phyloP scores from a whole-genome alignment of 2,888 invertebrate species.

The Vesta saturnalis region DNA sequence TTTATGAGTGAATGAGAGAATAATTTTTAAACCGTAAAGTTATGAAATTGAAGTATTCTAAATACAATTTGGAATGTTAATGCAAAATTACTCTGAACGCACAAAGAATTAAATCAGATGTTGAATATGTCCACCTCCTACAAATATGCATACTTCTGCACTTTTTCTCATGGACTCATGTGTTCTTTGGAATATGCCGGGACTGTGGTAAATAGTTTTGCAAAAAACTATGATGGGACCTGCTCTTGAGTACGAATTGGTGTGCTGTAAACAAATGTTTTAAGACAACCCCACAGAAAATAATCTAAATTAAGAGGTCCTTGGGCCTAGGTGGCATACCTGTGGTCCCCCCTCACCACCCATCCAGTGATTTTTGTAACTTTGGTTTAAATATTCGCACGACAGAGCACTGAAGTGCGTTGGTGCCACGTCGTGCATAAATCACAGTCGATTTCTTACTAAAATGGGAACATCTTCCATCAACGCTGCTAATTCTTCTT shows the following conservation, averaged over 20 bases:
- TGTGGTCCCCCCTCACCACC: background rate
- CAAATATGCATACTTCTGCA: background rate
- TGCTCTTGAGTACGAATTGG: too few relatives aligned
- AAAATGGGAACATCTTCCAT: too few relatives aligned
- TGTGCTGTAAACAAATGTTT: too few relatives aligned
- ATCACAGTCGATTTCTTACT: too few relatives aligned
- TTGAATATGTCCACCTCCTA: too few relatives aligned
- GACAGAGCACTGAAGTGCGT: background rate
- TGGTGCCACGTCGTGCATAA: background rate
- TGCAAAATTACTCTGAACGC: background rate
- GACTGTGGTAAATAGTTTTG: background rate
- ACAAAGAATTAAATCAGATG: background rate
- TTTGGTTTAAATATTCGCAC: background rate
- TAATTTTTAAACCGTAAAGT: background rate
- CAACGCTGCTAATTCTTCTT: too few relatives aligned
- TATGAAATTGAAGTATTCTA: background rate
- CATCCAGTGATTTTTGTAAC: background rate
- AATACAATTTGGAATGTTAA: too few relatives aligned
- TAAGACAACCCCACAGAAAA: background rate
- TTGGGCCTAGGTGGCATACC: background rate
- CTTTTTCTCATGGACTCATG: background rate
- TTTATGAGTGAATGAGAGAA: too few relatives aligned
- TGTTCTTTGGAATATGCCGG: background rate
- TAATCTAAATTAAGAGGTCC: background rate
- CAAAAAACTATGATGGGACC: background rate